Evolutionary conservation across 2,888 invertebrate species (phyloP).

Genomic region (Calliphora vomitoria): DNA sequence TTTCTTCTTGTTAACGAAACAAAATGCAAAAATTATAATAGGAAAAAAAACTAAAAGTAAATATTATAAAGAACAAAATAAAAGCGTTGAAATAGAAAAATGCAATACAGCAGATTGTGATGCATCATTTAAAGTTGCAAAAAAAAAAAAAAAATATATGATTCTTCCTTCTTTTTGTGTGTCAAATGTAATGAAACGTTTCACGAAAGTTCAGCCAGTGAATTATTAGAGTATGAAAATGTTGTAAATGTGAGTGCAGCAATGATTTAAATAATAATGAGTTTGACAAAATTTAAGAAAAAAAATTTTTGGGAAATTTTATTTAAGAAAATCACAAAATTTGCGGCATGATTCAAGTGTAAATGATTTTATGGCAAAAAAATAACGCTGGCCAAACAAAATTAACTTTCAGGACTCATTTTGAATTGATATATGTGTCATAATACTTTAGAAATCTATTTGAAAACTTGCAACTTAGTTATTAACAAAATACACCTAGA

Average conservation of each 20-base stretch:
- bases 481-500: no score
- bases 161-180: constrained; percentile 44
- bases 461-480: no score
- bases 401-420: no score
- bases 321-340: no score
- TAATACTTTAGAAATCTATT: no score
- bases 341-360: no score
- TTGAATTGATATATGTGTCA: no score
- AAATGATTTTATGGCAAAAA: no score
- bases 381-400: no score
- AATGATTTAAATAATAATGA: constrained; percentile 36
- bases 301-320: background rate
- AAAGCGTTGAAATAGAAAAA: constrained; percentile 64
- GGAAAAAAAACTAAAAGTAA: constrained; percentile 30
- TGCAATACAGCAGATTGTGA: constrained; percentile 66
- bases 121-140: constrained; percentile 66
- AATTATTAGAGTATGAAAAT: constrained; percentile 58
- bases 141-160: constrained; percentile 27
- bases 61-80: constrained; percentile 47
- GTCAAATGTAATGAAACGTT: constrained; percentile 54
- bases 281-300: background rate
- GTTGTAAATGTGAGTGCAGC: background rate
- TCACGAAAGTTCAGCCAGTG: constrained; percentile 12
- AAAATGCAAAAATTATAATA: background rate
- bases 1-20: constrained; percentile 19